Base-by-base conservation (phyloP, 1,140 invertebrate species). In the Physella acuta region DNA sequence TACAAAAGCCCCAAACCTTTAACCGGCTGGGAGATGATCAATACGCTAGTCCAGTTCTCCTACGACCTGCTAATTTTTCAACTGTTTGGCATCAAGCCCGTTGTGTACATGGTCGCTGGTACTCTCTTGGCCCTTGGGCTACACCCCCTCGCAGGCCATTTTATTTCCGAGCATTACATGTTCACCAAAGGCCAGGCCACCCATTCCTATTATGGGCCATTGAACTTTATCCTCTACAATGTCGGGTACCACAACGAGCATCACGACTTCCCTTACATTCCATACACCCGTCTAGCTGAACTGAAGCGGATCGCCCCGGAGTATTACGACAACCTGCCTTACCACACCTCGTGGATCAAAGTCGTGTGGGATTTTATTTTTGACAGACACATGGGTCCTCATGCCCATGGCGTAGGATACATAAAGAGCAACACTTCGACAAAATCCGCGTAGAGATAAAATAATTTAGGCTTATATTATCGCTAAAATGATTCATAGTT, bases 161-260 rank as follows among this genome's bases (percentile, higher is more conserved):
- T 99, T 79, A 93, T 99, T 78, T 97, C 96, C 0, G 97, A 99
- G 79, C 97, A 99, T 87, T 99, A 99, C 84, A 96, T 98, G 91
- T 99, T 97, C 82, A 90, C 90, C 71, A 94, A 95, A 84, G 95
- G 94, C 4, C 95, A 91, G 82, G 97, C 98, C 85, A 99, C 97
- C 0, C 98, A 98, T 77, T 98, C 95, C 37, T 99, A 99, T 84
- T 99, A 99, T 84, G 97, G 97, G 0, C 91, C 92, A 11, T 87
- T 99, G 16, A 99, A 99, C 86, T 93, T 90, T 84, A 93, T 99
- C 37, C 97, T 95, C 0, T 99, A 98, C 83, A 99, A 99, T 86
- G 97, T 99, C 49, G 97, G 97, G 1, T 87, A 88, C 63, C 86
- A 88, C 72, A 84, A 86, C 55, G 86, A 87, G 66, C 87, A 87